These are phyloP conservation scores for Austrolebias charrua DNA, from an alignment of 2,797 vertebrate genomes.

Conservation along the genomic window DNA sequence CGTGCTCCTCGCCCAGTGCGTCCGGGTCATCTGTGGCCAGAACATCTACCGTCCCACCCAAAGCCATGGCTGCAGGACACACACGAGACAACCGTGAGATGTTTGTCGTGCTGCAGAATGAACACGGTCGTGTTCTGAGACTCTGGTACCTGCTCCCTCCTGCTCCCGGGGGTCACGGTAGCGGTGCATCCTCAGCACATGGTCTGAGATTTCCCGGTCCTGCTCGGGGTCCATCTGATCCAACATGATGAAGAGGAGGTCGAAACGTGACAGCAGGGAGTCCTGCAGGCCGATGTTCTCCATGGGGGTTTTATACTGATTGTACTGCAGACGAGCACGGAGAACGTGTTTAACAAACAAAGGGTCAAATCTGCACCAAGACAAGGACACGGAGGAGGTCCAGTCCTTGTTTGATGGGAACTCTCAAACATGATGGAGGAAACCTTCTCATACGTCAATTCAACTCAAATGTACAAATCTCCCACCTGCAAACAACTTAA, in stretches of 20 bases:
- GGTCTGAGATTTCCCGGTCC: constrained; percentile 94
- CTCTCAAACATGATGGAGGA: no score
- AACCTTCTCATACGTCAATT: no score
- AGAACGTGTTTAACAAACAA: no score
- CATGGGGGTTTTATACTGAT: constrained; percentile 99
- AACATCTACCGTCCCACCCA: constrained; percentile 89
- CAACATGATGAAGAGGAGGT: constrained; percentile 96
- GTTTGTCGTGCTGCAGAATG: background rate
- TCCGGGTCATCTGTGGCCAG: constrained; percentile 91
- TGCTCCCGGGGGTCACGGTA: constrained; percentile 91
- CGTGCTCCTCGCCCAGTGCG: constrained; percentile 80
- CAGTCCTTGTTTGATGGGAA: no score
- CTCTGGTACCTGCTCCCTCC: constrained; percentile 82
- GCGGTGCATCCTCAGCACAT: constrained; percentile 94
- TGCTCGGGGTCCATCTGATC: constrained; percentile 96
- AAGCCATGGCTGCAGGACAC: constrained; percentile 81
- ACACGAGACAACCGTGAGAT: background rate
- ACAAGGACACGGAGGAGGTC: no score
- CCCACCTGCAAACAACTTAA: no score
- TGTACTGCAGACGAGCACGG: constrained; percentile 78
- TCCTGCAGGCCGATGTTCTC: constrained; percentile 99
- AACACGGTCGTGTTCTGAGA: no score
- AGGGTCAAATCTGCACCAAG: no score
- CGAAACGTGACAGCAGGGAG: constrained; percentile 94
- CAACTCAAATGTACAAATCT: no score